These are phyloP conservation scores for Oscheius sp. DNA, from an alignment of 2,888 invertebrate species.

Conservation along the genomic window DNA sequence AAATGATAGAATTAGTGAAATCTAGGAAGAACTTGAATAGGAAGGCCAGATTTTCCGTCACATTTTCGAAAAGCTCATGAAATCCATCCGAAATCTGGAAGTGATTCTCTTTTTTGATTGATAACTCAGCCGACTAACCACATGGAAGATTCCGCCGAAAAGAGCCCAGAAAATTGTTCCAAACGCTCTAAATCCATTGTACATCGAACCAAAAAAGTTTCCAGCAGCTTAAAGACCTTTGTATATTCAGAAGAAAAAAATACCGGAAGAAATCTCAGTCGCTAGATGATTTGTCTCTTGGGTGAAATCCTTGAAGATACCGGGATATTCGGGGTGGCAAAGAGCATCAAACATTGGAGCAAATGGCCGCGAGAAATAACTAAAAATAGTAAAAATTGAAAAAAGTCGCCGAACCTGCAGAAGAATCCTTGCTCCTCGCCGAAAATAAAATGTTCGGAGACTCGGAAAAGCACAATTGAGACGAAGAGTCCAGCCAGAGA, in stretches of 20 bases:
- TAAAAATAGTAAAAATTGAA: background rate
- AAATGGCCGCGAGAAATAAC: conserved; percentile 42
- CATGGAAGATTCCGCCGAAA: conserved; percentile 37
- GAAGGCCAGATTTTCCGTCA: conserved; percentile 42
- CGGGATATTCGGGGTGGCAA: conserved; percentile 29
- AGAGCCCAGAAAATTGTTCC: conserved; percentile 45
- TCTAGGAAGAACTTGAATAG: conserved; percentile 39
- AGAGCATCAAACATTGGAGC: conserved; percentile 46
- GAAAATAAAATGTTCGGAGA: conserved; percentile 2
- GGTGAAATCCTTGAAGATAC: conserved; percentile 30
- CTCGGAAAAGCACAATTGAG: conserved; percentile 22
- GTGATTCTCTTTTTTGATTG: background rate
- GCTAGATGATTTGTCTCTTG: conserved; percentile 32
- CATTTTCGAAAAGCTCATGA: conserved; percentile 45
- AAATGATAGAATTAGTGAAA: conserved; percentile 34
- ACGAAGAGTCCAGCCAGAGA: conserved; percentile 26
- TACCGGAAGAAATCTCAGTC: conserved; percentile 31
- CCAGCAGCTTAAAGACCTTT: too few relatives aligned
- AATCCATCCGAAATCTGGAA: conserved; percentile 42
- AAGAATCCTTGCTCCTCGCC: conserved; percentile 20
- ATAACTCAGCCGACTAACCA: conserved; percentile 32
- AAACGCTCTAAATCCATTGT: conserved; percentile 34
- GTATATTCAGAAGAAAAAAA: too few relatives aligned
- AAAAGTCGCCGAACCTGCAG: conserved; percentile 17
- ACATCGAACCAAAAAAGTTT: conserved; percentile 16